These are phyloP conservation scores for Amorpha juglandis DNA, from an alignment of 2,888 invertebrate species.

Conservation along the genomic window DNA sequence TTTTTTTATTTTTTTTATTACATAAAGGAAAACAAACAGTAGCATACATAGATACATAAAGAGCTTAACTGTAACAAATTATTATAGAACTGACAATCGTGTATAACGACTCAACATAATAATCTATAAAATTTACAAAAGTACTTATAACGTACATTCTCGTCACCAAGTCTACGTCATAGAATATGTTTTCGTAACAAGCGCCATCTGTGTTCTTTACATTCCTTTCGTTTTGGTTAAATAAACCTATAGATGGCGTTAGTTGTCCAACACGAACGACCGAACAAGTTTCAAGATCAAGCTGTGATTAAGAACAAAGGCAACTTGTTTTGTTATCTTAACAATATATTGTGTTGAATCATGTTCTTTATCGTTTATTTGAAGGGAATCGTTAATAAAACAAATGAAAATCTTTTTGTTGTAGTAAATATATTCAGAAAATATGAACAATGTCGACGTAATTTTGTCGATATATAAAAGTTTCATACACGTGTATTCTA, in stretches of 20 bases:
- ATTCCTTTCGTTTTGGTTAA: neutral
- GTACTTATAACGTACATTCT: too few species aligned
- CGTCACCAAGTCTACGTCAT: neutral
- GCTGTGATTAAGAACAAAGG: slow-evolving; percentile 20
- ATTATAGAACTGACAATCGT: too few species aligned
- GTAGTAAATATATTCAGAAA: slow-evolving; percentile 84
- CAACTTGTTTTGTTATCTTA: slow-evolving; percentile 7
- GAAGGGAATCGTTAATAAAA: slow-evolving; percentile 39
- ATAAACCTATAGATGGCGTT: neutral
- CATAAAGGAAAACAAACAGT: too few species aligned
- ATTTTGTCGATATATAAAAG: slow-evolving; percentile 76
- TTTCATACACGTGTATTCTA: slow-evolving; percentile 57
- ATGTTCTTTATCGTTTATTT: slow-evolving; percentile 7
- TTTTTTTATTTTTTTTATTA: too few species aligned
- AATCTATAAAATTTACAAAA: too few species aligned
- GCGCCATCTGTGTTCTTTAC: neutral
- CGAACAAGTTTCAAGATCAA: slow-evolving; percentile 3
- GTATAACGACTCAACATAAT: too few species aligned
- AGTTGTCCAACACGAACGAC: slow-evolving; percentile 1
- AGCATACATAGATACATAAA: too few species aligned
- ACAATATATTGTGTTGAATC: slow-evolving; percentile 8
- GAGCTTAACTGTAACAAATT: too few species aligned
- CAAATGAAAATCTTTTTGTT: slow-evolving; percentile 61
- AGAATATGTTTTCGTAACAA: neutral
- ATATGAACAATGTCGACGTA: slow-evolving; percentile 78